Evolutionary conservation across 2,797 vertebrate genomes (phyloP), one percentile per base, ranked within the genome.

Genomic region (Scleropages formosus): DNA sequence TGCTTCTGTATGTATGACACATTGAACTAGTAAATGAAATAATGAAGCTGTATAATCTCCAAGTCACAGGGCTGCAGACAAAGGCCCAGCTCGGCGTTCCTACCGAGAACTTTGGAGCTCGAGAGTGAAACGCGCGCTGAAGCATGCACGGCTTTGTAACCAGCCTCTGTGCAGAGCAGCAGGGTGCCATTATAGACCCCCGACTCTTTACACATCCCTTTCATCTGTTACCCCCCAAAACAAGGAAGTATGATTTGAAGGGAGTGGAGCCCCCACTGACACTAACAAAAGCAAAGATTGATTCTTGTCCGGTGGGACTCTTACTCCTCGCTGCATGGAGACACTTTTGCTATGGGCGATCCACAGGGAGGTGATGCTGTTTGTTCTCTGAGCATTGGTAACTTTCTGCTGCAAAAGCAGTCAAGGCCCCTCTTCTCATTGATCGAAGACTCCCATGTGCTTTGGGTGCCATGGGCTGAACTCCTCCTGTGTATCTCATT

Each of bases 111-210:
- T 58, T 78, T 24, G 65, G 78, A 77, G 71, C 60, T 47, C 31
- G 27, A 49, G 62, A 27, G 39, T 67, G 27, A 44, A 20, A 26
- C 39, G 24, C 39, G 22, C 56, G 72, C 59, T 24, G 11, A 60
- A 65, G 44, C 80, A 76, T 18, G 75, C 66, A 6, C 73, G 70
- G 79, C 74, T 73, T 70, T 85, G 81, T 80, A 62, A 27, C 79
- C 78, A 20, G 53, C 64, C 63, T 80, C 80, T 81, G 79, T 78
- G 76, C 31, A 49, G 24, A 68, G 11, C 83, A 77, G 83, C 76
- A 24, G 85, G 83, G 73, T 53, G 69, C 78, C 74, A 56, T 78
- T 84, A 70, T 79, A 76, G 66, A 76, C 79, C 72, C 24, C 4
- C 73, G 51, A 51, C 75, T 80, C 78, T 0, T 69, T 74, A 79